phyloP scores from a whole-genome alignment of 2,888 invertebrate species.

The Drosophila lutescens region DNA sequence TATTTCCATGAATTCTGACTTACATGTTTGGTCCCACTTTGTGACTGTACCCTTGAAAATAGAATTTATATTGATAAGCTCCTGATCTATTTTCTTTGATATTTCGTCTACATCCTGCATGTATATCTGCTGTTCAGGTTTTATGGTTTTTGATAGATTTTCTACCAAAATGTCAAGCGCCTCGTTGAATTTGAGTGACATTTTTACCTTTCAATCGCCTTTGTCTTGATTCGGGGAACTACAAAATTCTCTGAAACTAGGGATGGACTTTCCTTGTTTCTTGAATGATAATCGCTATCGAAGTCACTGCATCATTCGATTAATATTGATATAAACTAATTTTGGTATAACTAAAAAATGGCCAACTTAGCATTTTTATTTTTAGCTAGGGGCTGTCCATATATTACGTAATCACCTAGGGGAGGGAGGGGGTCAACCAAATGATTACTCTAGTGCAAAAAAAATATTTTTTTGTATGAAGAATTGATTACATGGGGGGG shows the following conservation, averaged over 20 bases:
- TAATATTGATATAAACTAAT: no score
- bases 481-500: no score
- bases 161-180: background rate
- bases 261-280: background rate
- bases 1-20: background rate
- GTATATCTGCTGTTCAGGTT: background rate
- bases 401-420: no score
- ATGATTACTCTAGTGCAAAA: no score
- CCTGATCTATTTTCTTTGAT: background rate
- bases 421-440: no score
- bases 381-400: no score
- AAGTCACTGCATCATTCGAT: background rate
- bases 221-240: background rate
- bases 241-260: background rate
- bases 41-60: background rate
- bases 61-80: constrained; percentile 6
- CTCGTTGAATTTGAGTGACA: background rate
- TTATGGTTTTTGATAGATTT: background rate
- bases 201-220: background rate
- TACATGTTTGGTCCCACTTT: constrained; percentile 4
- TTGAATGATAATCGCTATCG: background rate
- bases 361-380: no score
- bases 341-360: no score
- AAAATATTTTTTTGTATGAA: no score
- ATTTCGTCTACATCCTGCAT: constrained; percentile 1